phyloP scores from a whole-genome alignment of 2,797 vertebrate genomes.

The Cottoperca gobio region DNA sequence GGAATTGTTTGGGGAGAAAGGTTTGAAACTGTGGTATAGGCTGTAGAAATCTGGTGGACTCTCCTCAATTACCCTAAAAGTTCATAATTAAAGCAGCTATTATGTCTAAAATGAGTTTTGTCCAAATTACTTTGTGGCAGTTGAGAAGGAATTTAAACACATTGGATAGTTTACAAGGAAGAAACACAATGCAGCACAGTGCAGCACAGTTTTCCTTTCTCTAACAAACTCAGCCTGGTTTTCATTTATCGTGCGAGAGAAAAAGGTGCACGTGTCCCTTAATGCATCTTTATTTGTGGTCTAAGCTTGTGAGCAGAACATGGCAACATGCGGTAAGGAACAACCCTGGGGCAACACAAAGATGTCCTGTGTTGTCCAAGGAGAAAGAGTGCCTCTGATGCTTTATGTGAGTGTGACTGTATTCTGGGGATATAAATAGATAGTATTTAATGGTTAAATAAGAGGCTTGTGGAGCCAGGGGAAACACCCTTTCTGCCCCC shows the following conservation, averaged over 20 bases:
- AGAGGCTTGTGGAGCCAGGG: constrained; percentile 56
- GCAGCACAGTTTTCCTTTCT: constrained; percentile 7
- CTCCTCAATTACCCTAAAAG: constrained; percentile 16
- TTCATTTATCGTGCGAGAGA: constrained; percentile 38
- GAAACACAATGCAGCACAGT: constrained; percentile 19
- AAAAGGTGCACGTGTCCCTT: constrained; percentile 38
- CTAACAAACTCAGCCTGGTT: constrained; percentile 17
- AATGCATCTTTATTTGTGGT: constrained; percentile 65
- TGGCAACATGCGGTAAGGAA: constrained; percentile 46
- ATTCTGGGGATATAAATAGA: constrained; percentile 72
- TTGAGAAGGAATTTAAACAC: constrained; percentile 16
- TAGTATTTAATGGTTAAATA: constrained; percentile 65
- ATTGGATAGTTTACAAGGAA: constrained; percentile 38
- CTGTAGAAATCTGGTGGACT: constrained; percentile 14
- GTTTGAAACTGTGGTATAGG: constrained; percentile 14
- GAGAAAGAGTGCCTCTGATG: constrained; percentile 58
- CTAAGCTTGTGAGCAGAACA: constrained; percentile 56
- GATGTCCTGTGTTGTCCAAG: constrained; percentile 68
- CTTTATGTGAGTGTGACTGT: constrained; percentile 55
- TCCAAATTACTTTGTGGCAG: constrained; percentile 20
- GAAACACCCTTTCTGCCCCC: constrained; percentile 29
- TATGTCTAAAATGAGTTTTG: constrained; percentile 21
- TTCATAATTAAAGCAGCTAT: constrained; percentile 27
- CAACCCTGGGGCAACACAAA: constrained; percentile 68
- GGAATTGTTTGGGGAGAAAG: not conserved